Evolutionary conservation across 2,797 vertebrate genomes (phyloP).

Genomic region (Phoeniculus purpureus): DNA sequence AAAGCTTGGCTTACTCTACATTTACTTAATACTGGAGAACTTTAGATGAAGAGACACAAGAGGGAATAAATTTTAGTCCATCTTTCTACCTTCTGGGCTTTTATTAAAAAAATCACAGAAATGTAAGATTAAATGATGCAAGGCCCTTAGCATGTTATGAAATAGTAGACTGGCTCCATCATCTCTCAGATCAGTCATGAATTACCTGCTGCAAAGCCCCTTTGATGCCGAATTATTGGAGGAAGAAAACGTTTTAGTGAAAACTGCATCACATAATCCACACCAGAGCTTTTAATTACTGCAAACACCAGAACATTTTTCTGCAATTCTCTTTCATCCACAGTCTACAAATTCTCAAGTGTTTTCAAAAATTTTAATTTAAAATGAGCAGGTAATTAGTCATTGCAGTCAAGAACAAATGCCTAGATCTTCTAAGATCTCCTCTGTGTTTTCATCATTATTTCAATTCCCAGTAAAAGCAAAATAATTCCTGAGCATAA

Average conservation of each 20-base stretch:
- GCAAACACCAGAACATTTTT: neutral
- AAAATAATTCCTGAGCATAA: neutral
- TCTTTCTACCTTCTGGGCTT: neutral
- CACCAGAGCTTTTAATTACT: neutral
- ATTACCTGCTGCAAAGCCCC: neutral
- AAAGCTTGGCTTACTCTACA: neutral
- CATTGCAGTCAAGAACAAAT: neutral
- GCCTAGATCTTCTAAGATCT: neutral
- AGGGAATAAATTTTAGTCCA: neutral
- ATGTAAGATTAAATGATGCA: neutral
- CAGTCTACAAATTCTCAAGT: neutral
- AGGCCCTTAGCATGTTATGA: neutral
- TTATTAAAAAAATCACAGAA: neutral
- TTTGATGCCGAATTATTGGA: neutral
- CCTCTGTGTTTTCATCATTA: neutral
- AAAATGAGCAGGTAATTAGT: neutral
- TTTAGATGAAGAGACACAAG: neutral
- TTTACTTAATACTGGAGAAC: neutral
- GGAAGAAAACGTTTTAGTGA: neutral
- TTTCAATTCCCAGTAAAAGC: constrained; percentile 8
- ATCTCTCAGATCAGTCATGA: neutral
- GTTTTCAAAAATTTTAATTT: neutral
- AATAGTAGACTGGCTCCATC: neutral
- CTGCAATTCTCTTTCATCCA: neutral
- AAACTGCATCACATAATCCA: neutral